Evolutionary conservation across 2,113 vertebrate genomes (phyloP).

Genomic region (Verasper variegatus): DNA sequence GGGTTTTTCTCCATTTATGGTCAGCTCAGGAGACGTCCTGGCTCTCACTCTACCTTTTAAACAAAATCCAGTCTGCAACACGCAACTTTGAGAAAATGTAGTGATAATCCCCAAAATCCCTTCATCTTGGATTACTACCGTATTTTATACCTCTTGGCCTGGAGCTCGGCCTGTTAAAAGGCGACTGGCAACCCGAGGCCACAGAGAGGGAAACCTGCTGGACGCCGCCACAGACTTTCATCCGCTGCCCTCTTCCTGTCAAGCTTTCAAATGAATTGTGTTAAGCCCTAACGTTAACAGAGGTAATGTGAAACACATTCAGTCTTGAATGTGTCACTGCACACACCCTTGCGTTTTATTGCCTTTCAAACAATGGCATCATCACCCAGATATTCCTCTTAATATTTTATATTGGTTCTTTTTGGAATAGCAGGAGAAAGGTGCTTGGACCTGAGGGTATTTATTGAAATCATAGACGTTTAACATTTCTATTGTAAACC

Average conservation of each 20-base stretch:
- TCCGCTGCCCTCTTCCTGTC: conserved; percentile 48
- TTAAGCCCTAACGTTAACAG: conserved; percentile 23
- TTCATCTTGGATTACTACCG: conserved; percentile 55
- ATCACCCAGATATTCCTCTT: conserved; percentile 28
- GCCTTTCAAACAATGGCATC: conserved; percentile 38
- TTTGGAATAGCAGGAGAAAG: neutral
- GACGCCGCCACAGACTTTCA: conserved; percentile 46
- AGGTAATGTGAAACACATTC: conserved; percentile 62
- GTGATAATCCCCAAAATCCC: conserved; percentile 63
- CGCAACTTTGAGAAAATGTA: conserved; percentile 47
- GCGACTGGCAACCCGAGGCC: conserved; percentile 43
- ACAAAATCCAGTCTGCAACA: conserved; percentile 28
- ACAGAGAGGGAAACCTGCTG: conserved; percentile 31
- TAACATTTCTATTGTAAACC: neutral
- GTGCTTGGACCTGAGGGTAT: neutral
- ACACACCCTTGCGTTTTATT: neutral
- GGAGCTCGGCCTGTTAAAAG: conserved; percentile 27
- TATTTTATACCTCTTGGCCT: conserved; percentile 64
- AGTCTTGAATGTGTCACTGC: conserved; percentile 29
- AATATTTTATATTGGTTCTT: neutral
- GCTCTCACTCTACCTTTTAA: conserved; percentile 18
- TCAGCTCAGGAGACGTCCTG: conserved; percentile 13
- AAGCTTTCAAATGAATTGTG: conserved; percentile 28
- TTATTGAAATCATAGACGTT: neutral
- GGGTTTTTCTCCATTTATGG: conserved; percentile 66